These are phyloP conservation scores for Rhinatrema bivittatum DNA, from an alignment of 2,797 vertebrate genomes.

Conservation along the genomic window DNA sequence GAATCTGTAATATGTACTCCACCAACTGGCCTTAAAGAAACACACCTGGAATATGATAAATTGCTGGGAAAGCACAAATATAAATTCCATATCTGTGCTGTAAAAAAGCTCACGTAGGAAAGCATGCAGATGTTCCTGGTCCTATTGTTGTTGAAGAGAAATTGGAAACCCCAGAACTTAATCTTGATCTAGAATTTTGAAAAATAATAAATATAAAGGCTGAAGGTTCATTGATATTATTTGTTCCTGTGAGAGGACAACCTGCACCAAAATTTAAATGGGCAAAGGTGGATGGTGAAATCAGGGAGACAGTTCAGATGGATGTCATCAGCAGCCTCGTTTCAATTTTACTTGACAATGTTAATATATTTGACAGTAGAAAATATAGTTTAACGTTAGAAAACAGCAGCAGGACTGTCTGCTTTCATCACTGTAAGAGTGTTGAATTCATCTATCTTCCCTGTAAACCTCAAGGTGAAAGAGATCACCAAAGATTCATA, in stretches of 20 bases:
- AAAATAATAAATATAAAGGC: slow-evolving; percentile 89
- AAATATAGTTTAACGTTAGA: slow-evolving; percentile 87
- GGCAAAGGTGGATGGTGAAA: slow-evolving; percentile 79
- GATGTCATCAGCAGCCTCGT: slow-evolving; percentile 89
- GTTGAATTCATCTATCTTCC: slow-evolving; percentile 91
- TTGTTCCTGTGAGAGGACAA: slow-evolving; percentile 90
- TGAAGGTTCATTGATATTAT: slow-evolving; percentile 85
- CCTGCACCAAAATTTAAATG: slow-evolving; percentile 89
- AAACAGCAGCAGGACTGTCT: slow-evolving; percentile 86
- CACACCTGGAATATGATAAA: slow-evolving; percentile 78
- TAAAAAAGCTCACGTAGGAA: slow-evolving; percentile 95
- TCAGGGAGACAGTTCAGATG: slow-evolving; percentile 85
- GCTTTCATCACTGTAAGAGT: slow-evolving; percentile 89
- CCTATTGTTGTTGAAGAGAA: slow-evolving; percentile 80
- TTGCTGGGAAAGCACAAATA: slow-evolving; percentile 88
- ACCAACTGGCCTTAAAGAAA: slow-evolving; percentile 81
- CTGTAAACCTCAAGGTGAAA: slow-evolving; percentile 81
- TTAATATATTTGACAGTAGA: slow-evolving; percentile 88
- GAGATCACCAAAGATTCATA: slow-evolving; percentile 90
- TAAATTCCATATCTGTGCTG: slow-evolving; percentile 91
- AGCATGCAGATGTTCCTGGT: slow-evolving; percentile 82
- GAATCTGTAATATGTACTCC: slow-evolving; percentile 92
- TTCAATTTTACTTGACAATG: slow-evolving; percentile 87
- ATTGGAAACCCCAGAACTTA: slow-evolving; percentile 87
- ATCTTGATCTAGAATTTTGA: slow-evolving; percentile 90